Evolutionary conservation across 2,797 vertebrate species (phyloP).

Genomic region (Squalus acanthias): DNA sequence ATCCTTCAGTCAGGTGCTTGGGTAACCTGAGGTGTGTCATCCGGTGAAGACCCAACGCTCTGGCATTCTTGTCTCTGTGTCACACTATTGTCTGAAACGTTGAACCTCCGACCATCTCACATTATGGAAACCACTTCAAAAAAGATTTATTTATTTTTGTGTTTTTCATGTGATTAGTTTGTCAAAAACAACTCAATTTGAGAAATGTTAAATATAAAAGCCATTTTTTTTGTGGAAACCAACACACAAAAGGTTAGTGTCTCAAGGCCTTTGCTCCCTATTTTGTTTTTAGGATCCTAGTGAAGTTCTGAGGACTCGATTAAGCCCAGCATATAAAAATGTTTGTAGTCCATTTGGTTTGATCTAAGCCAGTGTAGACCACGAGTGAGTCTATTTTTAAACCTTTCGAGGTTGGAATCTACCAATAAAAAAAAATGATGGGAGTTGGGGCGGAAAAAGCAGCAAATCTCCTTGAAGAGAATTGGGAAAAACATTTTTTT

Average conservation of each 20-base stretch:
- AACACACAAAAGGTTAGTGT: background rate
- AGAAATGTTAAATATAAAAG: background rate
- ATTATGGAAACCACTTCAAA: background rate
- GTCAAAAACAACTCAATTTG: background rate
- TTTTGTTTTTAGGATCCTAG: background rate
- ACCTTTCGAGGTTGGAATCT: background rate
- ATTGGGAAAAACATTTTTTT: background rate
- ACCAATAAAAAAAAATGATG: background rate
- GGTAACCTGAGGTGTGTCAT: no score
- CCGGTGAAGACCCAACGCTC: background rate
- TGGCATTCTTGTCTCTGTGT: background rate
- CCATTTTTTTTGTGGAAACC: background rate
- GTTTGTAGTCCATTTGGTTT: background rate
- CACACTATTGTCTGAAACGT: background rate
- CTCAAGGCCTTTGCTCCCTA: no score
- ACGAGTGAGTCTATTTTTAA: background rate
- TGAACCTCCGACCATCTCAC: background rate
- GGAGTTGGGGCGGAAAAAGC: background rate
- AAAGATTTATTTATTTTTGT: background rate
- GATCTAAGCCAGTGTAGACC: background rate
- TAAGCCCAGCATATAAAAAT: background rate
- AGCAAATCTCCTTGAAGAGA: background rate
- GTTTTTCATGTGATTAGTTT: background rate
- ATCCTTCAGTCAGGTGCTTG: background rate
- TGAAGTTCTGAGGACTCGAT: background rate